Percentiles rank a stretch among this genome's conserved stretches.
These are phyloP conservation scores for Pseudois nayaur DNA, from an alignment of 2,113 vertebrate species.

Conservation along the genomic window DNA sequence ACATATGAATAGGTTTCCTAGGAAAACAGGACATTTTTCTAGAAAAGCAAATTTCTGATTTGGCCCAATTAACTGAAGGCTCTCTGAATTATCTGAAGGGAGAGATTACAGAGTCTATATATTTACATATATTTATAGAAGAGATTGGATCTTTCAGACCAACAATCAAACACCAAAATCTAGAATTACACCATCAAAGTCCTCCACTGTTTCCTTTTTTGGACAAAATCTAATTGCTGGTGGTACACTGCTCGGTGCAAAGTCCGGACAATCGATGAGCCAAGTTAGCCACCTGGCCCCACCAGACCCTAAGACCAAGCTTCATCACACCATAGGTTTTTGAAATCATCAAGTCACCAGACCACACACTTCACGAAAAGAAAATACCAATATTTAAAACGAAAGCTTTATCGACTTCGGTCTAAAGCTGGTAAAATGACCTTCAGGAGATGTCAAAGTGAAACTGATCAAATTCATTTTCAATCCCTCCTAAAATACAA, in stretches of 20 bases:
- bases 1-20: not conserved
- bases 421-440: not conserved
- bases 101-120: not conserved
- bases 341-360: conserved; percentile 15
- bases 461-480: not conserved
- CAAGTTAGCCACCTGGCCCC: fast-evolving
- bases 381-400: conserved; percentile 36
- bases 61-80: not conserved
- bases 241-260: not conserved
- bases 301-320: not conserved
- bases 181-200: not conserved
- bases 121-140: not conserved
- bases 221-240: not conserved
- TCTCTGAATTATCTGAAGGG: not conserved
- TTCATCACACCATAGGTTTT: not conserved
- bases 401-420: not conserved
- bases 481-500: not conserved
- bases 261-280: fast-evolving
- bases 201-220: not conserved
- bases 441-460: not conserved
- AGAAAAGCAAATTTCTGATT: not conserved
- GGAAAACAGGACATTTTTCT: not conserved
- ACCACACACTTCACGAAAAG: not conserved
- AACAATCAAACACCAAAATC: not conserved
- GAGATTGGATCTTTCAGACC: not conserved